A percentile compares a stretch with the other conserved stretches of the same genome.
These are phyloP conservation scores for Trichomalopsis sarcophagae DNA, from an alignment of 1,140 invertebrate genomes.

Conservation along the genomic window DNA sequence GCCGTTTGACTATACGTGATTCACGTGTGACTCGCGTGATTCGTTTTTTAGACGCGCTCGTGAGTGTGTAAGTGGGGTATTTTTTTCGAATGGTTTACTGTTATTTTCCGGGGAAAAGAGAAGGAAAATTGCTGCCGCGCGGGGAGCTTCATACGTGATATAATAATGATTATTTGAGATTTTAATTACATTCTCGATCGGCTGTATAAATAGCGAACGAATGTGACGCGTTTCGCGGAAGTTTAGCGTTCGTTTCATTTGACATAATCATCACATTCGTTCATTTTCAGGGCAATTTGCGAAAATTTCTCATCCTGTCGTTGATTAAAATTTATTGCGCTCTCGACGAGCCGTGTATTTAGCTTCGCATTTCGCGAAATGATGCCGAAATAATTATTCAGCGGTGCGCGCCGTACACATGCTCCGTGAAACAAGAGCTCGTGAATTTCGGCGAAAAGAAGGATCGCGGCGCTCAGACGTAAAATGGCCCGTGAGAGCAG, in stretches of 20 bases:
- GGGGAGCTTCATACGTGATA: too few relatives aligned
- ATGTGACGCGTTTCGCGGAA: too few relatives aligned
- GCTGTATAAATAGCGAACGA: too few relatives aligned
- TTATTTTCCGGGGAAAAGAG: neutral
- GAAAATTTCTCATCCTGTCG: neutral
- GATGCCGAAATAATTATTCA: too few relatives aligned
- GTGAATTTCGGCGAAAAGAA: neutral
- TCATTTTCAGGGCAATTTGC: neutral
- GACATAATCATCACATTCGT: neutral
- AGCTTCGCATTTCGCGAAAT: neutral
- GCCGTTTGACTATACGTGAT: neutral
- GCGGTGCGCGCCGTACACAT: neutral
- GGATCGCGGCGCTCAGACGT: neutral
- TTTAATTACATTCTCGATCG: too few relatives aligned
- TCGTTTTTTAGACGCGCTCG: conserved; percentile 14
- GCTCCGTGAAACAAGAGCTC: neutral
- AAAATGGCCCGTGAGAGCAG: neutral
- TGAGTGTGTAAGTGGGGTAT: neutral
- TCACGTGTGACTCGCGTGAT: neutral
- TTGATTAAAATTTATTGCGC: neutral
- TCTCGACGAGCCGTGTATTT: neutral
- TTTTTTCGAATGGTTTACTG: neutral
- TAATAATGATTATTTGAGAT: too few relatives aligned
- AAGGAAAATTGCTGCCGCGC: neutral
- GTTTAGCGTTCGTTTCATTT: neutral